Base-by-base conservation (phyloP, 2,113 vertebrate genomes). In the Lucifuga dentata region DNA sequence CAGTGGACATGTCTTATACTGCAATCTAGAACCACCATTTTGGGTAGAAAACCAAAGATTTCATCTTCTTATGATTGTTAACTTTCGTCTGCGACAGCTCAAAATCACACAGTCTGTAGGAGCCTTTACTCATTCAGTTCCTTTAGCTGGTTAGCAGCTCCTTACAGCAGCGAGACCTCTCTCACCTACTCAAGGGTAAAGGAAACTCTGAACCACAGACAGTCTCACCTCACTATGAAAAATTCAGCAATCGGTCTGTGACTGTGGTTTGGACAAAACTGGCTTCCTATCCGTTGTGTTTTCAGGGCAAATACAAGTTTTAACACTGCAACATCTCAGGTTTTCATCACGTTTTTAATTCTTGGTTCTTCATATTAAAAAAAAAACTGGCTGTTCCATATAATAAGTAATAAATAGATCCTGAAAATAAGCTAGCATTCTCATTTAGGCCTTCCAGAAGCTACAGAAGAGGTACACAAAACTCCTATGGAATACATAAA, bases 361-460 rank as follows among this genome's bases (percentile, higher is more conserved):
- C 68, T 84, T 33, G 39, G 11, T 40, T 16, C 40, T 51, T 77
- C 46, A 61, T 46, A 70, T 61, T 74, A 58, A 66, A 73, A 46
- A 57, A 66, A 72, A 46, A 73, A 17, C 29, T 59, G 58, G 56
- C 35, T 33, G 49, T 63, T 66, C 20, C 11, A 19, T 45, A 24
- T 48, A 51, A 65, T 75, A 71, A 84, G 79, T 77, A 80, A 76
- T 61, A 61, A 50, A 83, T 45, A 6, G 12, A 35, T 52, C 38
- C 49, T 48, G 23, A 66, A 82, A 80, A 64, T 53, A 32, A 74
- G 44, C 46, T 40, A 24, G 51, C 24, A 40, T 76, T 65, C 41
- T 73, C 62, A 73, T 68, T 66, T 55, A 67, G 55, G 56, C 17
- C 15, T 33, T 72, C 23, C n/a, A 35, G 43, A 32, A 58, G 40